A percentile compares a stretch with the other conserved stretches of the same genome.
These are phyloP conservation scores for Xerus rutilus DNA, from an alignment of 2,797 vertebrate species.

Conservation along the genomic window DNA sequence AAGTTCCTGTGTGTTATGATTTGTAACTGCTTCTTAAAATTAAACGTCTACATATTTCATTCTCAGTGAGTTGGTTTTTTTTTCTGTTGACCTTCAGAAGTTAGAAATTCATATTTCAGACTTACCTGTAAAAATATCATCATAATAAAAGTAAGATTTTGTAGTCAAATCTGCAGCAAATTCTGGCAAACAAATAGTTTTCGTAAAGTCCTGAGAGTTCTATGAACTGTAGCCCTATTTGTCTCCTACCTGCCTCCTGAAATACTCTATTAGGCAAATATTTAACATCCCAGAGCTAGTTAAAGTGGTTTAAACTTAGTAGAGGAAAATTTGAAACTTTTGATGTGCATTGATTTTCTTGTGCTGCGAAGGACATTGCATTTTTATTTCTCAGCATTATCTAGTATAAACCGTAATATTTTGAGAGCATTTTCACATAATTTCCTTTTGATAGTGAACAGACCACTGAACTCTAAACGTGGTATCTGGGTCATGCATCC, in stretches of 20 bases:
- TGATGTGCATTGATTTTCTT: not conserved
- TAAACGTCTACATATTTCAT: constrained; percentile 62
- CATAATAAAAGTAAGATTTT: constrained; percentile 8
- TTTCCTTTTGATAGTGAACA: constrained; percentile 56
- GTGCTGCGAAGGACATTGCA: not conserved
- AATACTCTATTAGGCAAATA: constrained; percentile 2
- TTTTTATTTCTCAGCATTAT: constrained; percentile 47
- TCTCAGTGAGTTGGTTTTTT: not conserved
- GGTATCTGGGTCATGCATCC: not conserved
- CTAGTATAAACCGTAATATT: not conserved
- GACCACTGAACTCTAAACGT: constrained; percentile 24
- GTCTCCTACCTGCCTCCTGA: not conserved
- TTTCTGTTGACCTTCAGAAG: constrained; percentile 45
- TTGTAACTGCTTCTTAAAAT: constrained; percentile 59
- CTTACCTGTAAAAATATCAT: constrained; percentile 55
- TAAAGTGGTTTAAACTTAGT: constrained; percentile 33
- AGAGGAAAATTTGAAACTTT: constrained; percentile 31
- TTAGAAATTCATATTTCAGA: constrained; percentile 23
- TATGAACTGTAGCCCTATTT: not conserved
- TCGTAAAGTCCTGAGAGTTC: not conserved
- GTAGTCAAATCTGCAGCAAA: constrained; percentile 31
- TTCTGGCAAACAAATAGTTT: not conserved
- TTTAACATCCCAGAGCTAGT: not conserved
- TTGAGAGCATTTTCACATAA: constrained; percentile 30
- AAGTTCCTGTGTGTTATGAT: constrained; percentile 55